phyloP scores from a whole-genome alignment of 2,113 vertebrate genomes.

The Arothron firmamentum region DNA sequence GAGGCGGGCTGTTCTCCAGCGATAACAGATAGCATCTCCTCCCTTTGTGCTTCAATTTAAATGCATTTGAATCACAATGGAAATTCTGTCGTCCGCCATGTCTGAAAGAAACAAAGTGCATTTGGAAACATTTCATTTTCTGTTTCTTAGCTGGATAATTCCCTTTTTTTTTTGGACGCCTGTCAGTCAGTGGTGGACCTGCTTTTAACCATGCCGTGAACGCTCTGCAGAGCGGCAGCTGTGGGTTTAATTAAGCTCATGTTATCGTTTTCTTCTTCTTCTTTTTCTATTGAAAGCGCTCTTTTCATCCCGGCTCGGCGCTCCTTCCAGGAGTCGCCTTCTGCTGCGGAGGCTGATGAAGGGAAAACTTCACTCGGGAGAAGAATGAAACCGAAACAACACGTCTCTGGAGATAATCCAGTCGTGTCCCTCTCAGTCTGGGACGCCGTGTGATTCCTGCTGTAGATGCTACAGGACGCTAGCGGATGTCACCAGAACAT shows the following conservation, averaged over 20 bases:
- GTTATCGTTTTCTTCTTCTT: constrained; percentile 27
- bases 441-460: no score
- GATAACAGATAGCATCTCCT: constrained; percentile 59
- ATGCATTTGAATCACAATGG: constrained; percentile 56
- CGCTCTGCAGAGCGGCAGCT: constrained; percentile 24
- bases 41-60: constrained; percentile 42
- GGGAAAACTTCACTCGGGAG: no score
- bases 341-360: background rate
- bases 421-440: no score
- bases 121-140: constrained; percentile 33
- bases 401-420: no score
- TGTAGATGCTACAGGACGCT: no score
- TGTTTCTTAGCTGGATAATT: constrained; percentile 41
- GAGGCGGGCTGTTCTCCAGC: constrained; percentile 53
- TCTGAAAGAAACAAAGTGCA: constrained; percentile 32
- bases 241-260: constrained; percentile 44
- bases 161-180: constrained; percentile 5
- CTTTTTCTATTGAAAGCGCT: background rate
- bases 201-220: constrained; percentile 9
- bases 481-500: no score
- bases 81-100: constrained; percentile 15
- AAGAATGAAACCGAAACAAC: no score
- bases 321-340: constrained; percentile 1
- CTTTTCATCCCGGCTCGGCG: constrained; percentile 3
- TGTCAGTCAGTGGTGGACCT: no score